Conservation (phyloP, 2,888 invertebrate species). For the Tipula vernalis region DNA sequence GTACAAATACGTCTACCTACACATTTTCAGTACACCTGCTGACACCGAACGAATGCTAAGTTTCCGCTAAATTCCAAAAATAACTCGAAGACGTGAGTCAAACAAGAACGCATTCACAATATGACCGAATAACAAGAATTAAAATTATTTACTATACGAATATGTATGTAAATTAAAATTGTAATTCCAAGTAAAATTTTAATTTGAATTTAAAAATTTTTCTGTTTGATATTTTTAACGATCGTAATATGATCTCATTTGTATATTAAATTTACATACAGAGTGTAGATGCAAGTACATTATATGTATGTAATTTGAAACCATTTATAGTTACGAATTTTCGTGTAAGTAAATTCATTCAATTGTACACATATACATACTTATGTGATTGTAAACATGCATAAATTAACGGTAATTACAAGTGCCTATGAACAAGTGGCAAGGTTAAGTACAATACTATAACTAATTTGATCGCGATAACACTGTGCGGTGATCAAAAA, state of each 20-base stretch:
- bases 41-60: not conserved
- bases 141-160: not conserved
- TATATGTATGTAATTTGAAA: not conserved
- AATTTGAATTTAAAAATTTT: not conserved
- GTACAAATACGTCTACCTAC: not conserved
- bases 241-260: slow-evolving; percentile 4
- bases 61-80: not conserved
- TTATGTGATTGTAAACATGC: not conserved
- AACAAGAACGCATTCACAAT: too few species aligned
- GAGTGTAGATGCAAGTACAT: not conserved
- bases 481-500: not conserved
- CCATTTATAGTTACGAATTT: not conserved
- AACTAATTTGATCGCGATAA: not conserved
- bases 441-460: not conserved
- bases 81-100: not conserved
- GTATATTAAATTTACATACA: not conserved
- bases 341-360: not conserved
- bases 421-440: not conserved
- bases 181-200: not conserved
- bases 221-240: not conserved
- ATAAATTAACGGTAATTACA: not conserved
- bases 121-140: not conserved
- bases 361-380: not conserved
- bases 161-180: not conserved
- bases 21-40: not conserved